These are phyloP conservation scores for Callosobruchus maculatus DNA, from an alignment of 2,888 invertebrate species.

Conservation along the genomic window DNA sequence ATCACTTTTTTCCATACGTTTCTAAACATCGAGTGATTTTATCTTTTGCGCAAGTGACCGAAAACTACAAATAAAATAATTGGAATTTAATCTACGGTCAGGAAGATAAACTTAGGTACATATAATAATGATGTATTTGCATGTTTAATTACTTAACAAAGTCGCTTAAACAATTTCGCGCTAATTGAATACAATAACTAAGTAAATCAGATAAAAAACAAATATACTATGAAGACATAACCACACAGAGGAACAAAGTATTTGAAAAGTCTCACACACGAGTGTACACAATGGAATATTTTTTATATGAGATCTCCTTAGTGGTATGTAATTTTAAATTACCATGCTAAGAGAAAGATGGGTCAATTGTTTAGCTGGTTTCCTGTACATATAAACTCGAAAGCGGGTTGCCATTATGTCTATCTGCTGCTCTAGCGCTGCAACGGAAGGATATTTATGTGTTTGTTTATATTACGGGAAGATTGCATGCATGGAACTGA, in stretches of 20 bases:
- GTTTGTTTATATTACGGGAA: not conserved
- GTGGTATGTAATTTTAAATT: not conserved
- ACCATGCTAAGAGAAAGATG: not conserved
- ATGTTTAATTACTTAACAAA: not conserved
- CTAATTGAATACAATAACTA: not conserved
- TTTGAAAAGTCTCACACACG: not conserved
- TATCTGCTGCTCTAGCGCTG: not conserved
- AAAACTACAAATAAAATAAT: no score
- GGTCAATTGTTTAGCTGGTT: not conserved
- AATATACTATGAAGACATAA: not conserved
- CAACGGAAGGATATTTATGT: not conserved
- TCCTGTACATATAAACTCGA: not conserved
- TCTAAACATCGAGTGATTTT: no score
- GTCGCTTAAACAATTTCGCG: not conserved
- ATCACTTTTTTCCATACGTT: no score
- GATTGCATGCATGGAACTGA: no score
- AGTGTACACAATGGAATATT: not conserved
- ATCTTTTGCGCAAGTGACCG: no score
- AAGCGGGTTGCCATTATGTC: not conserved
- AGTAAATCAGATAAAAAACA: not conserved
- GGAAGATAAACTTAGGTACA: no score
- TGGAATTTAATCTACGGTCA: no score
- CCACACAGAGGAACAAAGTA: not conserved
- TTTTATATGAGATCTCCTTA: not conserved
- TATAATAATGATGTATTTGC: no score